Base-by-base conservation (phyloP, 2,888 invertebrate genomes). In the Dynastes maya region DNA sequence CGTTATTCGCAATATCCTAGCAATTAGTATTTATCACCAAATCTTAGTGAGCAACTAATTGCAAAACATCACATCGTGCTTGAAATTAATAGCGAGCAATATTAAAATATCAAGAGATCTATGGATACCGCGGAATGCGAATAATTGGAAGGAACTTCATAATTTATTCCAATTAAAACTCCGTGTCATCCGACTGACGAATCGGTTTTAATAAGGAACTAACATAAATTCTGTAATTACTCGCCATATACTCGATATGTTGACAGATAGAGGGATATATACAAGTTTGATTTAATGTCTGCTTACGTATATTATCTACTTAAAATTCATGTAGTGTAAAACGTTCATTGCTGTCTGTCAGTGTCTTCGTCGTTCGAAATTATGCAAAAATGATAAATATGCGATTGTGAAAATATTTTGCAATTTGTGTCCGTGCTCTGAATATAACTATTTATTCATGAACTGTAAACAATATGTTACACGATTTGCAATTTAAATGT, bases 81-180 rank as follows among this genome's bases (percentile, higher is more conserved):
- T 55, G 22, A 55, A 55, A 55, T 55, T 55, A 55, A 55, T 22
- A 22, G 8, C 55, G 3, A 8, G 29, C 29, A 63, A 29, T 63
- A 63, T 63, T 55, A 55, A 55, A 55, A 63, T 27, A 32, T 13
- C 13, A 32, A 63, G 27, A 63, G 63, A 63, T 63, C 29, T 29
- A 63, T 63, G 29, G 13, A 63, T 29, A 63, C 63, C 27, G 37
- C 32, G 8, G 58, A 16, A 6, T 53, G 58, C 16, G 37, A 37
- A 13, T 72, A 72, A 72, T 72, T 72, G 72, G 40, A 58, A 72
- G 72, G 72, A 72, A 72, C 72, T 72, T 58, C 58, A 58, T 72
- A 72, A 72, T 72, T 72, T 58, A 72, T 72, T 58, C 72, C 72
- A 72, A 72, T 72, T 72, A 72, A 72, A 58, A 58, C 58, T 58